Evolutionary conservation across 1,140 invertebrate genomes (phyloP).

Genomic region (Luehdorfia chinensis): DNA sequence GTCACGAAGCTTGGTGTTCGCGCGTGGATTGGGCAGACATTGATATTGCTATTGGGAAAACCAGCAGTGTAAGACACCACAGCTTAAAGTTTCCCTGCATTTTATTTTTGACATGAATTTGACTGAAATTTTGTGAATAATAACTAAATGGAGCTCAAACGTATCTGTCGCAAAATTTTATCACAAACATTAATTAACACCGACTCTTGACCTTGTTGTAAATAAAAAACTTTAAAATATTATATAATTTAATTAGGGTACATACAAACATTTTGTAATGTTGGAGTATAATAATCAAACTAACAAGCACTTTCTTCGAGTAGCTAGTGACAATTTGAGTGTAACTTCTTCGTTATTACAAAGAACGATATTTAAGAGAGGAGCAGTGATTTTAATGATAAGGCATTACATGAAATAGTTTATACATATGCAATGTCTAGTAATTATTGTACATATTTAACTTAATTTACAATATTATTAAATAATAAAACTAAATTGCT

Average conservation of each 20-base stretch:
- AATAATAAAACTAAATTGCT: constrained; percentile 16
- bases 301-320: constrained; percentile 69
- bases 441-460: constrained; percentile 17
- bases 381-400: constrained; percentile 24
- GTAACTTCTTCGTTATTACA: constrained; percentile 45
- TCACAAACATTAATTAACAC: too few species aligned
- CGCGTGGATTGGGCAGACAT: too few species aligned
- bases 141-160: too few species aligned
- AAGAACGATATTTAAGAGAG: constrained; percentile 45
- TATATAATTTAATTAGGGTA: constrained; percentile 77
- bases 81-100: too few species aligned
- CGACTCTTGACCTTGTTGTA: too few species aligned
- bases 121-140: too few species aligned
- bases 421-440: constrained; percentile 11
- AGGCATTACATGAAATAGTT: constrained; percentile 10
- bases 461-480: constrained; percentile 17
- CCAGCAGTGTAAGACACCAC: too few species aligned
- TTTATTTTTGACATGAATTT: too few species aligned
- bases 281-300: constrained; percentile 73
- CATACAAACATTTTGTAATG: constrained; percentile 76
- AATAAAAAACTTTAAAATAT: constrained; percentile 45
- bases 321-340: constrained; percentile 64
- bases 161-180: too few species aligned
- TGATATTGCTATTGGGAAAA: too few species aligned
- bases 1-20: too few species aligned